These are phyloP conservation scores for Dendrocopos noguchii DNA, from an alignment of 2,113 vertebrate species.

Conservation along the genomic window DNA sequence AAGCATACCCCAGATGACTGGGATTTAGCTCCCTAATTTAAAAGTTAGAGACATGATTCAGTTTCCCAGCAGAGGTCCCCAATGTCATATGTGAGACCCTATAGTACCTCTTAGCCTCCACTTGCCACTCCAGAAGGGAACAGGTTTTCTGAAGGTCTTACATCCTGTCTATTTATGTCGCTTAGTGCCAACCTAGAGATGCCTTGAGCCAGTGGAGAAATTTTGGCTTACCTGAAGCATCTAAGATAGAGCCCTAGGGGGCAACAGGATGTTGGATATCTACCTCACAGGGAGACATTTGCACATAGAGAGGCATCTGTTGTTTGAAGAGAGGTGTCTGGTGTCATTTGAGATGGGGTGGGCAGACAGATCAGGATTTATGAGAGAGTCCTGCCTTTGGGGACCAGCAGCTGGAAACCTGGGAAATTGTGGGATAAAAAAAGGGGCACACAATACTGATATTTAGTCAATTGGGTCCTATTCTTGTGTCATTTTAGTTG, in stretches of 20 bases:
- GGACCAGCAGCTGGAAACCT: neutral
- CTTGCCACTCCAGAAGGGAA: neutral
- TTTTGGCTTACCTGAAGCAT: too few relatives aligned
- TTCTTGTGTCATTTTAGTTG: neutral
- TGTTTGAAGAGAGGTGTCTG: neutral
- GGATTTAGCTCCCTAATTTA: neutral
- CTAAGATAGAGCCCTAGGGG: neutral
- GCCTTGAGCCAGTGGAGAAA: too few relatives aligned
- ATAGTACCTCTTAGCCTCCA: neutral
- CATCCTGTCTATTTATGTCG: neutral
- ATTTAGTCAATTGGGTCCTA: neutral
- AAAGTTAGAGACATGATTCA: neutral
- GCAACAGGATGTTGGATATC: neutral
- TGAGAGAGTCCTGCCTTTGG: neutral
- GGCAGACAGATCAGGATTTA: neutral
- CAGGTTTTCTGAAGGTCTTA: neutral
- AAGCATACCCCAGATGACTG: neutral
- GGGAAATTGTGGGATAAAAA: neutral
- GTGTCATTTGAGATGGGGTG: neutral
- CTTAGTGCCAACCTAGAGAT: too few relatives aligned
- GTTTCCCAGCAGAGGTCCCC: neutral
- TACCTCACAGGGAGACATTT: neutral
- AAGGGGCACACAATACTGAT: neutral
- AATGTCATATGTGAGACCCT: rapidly evolving
- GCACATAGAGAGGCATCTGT: neutral